Conservation (phyloP, 2,797 vertebrate species). For the Acanthurus lineatus region DNA sequence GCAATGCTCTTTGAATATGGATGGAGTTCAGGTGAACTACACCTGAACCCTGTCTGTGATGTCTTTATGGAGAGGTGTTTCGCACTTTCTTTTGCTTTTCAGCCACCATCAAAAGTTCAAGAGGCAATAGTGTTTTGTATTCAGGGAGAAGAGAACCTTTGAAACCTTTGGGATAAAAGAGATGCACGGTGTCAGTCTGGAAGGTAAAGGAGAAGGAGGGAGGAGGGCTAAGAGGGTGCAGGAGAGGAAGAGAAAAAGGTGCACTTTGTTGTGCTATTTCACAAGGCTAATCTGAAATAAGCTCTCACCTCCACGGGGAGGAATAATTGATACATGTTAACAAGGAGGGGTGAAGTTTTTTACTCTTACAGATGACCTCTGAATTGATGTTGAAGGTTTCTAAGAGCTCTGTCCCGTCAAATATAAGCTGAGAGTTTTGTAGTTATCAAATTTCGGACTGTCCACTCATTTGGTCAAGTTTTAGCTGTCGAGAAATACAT, state of each 20-base stretch:
- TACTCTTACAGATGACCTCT: conserved; percentile 47
- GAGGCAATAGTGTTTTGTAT: conserved; percentile 87
- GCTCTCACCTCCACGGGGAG: conserved; percentile 44
- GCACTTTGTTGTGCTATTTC: conserved; percentile 80
- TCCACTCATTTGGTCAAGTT: background rate
- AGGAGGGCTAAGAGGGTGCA: conserved; percentile 72
- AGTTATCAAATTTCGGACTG: background rate
- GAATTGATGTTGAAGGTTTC: conserved; percentile 23
- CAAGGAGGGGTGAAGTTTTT: conserved; percentile 43
- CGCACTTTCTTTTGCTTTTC: conserved; percentile 85
- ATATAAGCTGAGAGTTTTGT: background rate
- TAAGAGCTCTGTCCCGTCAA: conserved; percentile 7
- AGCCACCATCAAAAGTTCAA: conserved; percentile 89
- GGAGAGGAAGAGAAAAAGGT: conserved; percentile 69
- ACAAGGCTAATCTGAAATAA: conserved; percentile 74
- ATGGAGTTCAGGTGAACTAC: conserved; percentile 86
- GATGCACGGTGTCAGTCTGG: conserved; percentile 82
- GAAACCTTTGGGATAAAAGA: conserved; percentile 87
- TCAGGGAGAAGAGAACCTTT: conserved; percentile 85
- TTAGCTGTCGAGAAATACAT: background rate
- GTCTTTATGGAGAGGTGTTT: conserved; percentile 84
- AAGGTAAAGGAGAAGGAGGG: conserved; percentile 81
- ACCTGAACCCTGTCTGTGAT: conserved; percentile 87
- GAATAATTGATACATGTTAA: conserved; percentile 70
- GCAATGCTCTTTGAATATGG: conserved; percentile 80